A percentile compares a stretch with the other conserved stretches of the same genome.
Conservation (phyloP, 1,140 invertebrate genomes). For the Aphidius gifuensis region DNA sequence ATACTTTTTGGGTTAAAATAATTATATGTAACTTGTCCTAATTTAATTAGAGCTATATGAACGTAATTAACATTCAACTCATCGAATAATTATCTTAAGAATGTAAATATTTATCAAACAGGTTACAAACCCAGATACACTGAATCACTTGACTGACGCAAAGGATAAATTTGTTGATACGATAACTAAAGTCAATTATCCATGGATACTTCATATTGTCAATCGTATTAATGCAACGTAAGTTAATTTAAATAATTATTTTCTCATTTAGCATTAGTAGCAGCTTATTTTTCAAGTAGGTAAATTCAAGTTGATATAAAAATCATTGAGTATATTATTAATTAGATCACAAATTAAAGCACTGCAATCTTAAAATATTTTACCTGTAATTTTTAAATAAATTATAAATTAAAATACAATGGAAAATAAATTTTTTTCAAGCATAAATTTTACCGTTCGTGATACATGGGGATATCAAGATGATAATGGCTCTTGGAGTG, state of each 20-base stretch:
- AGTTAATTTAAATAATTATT: slow-evolving; percentile 19
- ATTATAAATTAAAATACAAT: too few species aligned
- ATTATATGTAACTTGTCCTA: background rate
- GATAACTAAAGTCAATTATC: slow-evolving; percentile 63
- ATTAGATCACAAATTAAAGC: too few species aligned
- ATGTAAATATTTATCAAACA: slow-evolving; percentile 14
- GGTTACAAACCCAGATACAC: slow-evolving; percentile 60
- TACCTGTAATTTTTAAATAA: background rate
- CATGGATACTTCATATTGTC: slow-evolving; percentile 55
- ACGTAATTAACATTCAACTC: too few species aligned
- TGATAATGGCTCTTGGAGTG: slow-evolving; percentile 58
- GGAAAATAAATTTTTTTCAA: slow-evolving; percentile 6
- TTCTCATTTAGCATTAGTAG: background rate
- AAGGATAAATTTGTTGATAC: slow-evolving; percentile 61
- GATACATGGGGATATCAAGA: slow-evolving; percentile 59
- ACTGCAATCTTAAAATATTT: too few species aligned
- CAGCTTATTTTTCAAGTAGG: background rate
- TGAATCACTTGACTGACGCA: slow-evolving; percentile 61
- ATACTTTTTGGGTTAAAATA: background rate
- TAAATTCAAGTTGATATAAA: too few species aligned
- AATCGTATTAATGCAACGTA: slow-evolving; percentile 59
- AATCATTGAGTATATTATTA: too few species aligned
- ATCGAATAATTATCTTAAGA: too few species aligned
- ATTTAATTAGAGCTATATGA: too few species aligned
- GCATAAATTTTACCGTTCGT: slow-evolving; percentile 50